Percentiles rank a stretch among this genome's conserved stretches.
These are phyloP conservation scores for Lophotis ruficrista DNA, from an alignment of 2,113 vertebrate species.

Conservation along the genomic window DNA sequence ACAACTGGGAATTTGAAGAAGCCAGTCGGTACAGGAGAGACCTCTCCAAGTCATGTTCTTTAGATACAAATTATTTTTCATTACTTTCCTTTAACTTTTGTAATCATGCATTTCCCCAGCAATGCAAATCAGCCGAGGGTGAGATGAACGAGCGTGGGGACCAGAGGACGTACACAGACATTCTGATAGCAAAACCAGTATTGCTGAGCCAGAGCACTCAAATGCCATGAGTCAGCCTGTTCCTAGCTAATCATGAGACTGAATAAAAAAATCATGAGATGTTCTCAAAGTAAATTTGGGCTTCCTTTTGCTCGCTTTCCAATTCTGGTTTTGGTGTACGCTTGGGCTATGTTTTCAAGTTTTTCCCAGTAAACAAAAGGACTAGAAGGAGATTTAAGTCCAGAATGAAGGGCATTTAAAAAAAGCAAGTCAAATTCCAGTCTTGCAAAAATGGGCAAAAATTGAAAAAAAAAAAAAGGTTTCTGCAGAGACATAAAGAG, in stretches of 20 bases:
- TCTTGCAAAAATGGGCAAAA: neutral
- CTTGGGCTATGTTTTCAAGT: neutral
- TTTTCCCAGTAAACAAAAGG: neutral
- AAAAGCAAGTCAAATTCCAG: neutral
- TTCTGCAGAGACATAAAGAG: neutral
- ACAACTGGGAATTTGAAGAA: neutral
- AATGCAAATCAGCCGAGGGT: neutral
- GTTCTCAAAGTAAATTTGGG: slow-evolving; percentile 18
- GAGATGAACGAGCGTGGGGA: neutral
- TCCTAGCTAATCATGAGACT: slow-evolving; percentile 36
- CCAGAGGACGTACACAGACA: neutral
- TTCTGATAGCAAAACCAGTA: slow-evolving; percentile 1
- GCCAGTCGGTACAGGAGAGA: neutral
- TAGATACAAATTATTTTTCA: neutral
- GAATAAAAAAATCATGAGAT: slow-evolving; percentile 47
- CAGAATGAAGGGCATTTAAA: neutral
- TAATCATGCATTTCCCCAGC: neutral
- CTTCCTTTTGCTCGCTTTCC: neutral
- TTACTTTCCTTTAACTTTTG: neutral
- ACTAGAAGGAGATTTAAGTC: neutral
- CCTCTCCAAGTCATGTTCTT: neutral
- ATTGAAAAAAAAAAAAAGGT: neutral
- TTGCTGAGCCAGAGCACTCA: slow-evolving; percentile 39
- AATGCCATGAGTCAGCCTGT: slow-evolving; percentile 37
- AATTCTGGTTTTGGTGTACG: neutral